Evolutionary conservation across 2,888 invertebrate genomes (phyloP), one percentile per base, ranked within the genome.

Genomic region (Hypena proboscidalis): DNA sequence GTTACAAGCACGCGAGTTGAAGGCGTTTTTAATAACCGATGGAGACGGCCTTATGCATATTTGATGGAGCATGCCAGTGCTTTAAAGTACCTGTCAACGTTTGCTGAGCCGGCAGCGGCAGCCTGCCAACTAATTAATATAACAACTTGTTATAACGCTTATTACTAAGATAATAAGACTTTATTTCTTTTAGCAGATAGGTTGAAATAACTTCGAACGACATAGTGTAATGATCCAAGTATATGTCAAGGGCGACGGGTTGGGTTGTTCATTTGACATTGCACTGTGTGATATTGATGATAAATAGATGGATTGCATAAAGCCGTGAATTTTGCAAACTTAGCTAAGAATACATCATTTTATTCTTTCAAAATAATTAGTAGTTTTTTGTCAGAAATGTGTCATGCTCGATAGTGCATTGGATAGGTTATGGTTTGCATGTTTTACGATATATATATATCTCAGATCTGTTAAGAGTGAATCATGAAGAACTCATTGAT

Each of bases 221-320:
- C 42, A 48, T 42, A 45, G 65, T 58, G 47, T 49, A 67, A 57
- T 45, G 67, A 56, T 49, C 55, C 34, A 31, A 52, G 60, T 67
- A 74, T 80, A 79, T 85, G 86, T 83, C 85, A 85, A 85, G 85
- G 85, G 71, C 74, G 70, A 66, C 47, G 51, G 71, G 59, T 60
- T 57, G 38, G 59, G 58, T 67, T 64, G 69, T 68, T 70, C 64
- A 69, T 70, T 68, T 63, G 61, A 61, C 61, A 58, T 60, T 66
- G 65, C 63, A 49, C 38, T 27, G 54, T 54, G 49, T 66, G 67
- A 54, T 59, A 60, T 63, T 60, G 52, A 34, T 46, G 43, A 54
- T 51, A 23, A 39, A 46, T 41, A 43, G 38, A 21, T 38, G 27
- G 26, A 26, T 32, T 60, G 34, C 26, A 4, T 57, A 47, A 29